A percentile compares a stretch with the other conserved stretches of the same genome.
Conservation (phyloP, 2,113 vertebrate species). For the Seriola quinqueradiata region DNA sequence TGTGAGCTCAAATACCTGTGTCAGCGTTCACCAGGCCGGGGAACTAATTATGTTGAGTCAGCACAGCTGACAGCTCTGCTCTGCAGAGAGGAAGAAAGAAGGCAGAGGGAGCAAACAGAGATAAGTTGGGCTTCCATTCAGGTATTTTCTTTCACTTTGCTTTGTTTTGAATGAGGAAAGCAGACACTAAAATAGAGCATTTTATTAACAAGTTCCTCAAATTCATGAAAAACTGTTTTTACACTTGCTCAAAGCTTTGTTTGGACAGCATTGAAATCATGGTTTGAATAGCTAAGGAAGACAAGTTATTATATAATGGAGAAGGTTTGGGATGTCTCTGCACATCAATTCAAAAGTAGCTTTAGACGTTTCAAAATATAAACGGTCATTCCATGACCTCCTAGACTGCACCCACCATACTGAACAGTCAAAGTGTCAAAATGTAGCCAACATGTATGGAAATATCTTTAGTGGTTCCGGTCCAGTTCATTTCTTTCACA, state of each 20-base stretch:
- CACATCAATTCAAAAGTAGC: too few relatives aligned
- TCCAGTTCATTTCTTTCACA: not conserved
- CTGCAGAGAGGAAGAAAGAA: slow-evolving; percentile 50
- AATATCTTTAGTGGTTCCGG: too few relatives aligned
- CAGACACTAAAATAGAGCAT: not conserved
- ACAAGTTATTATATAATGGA: not conserved
- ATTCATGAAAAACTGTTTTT: not conserved
- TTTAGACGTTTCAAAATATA: not conserved
- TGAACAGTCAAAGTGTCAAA: not conserved
- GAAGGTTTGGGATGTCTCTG: not conserved
- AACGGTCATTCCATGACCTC: not conserved
- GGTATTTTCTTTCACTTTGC: not conserved
- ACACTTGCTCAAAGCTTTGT: not conserved
- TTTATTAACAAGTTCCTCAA: not conserved
- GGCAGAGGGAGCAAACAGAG: slow-evolving; percentile 23
- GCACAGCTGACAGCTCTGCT: slow-evolving; percentile 55
- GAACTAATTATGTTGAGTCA: slow-evolving; percentile 69
- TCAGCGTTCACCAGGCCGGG: slow-evolving; percentile 69
- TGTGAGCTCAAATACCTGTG: slow-evolving; percentile 61
- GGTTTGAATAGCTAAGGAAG: not conserved
- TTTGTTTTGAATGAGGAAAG: not conserved
- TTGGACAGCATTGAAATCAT: not conserved
- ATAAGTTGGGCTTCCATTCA: slow-evolving; percentile 24
- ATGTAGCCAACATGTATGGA: not conserved
- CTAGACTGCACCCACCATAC: not conserved